Percentiles rank a stretch among this genome's conserved stretches.
phyloP scores from a whole-genome alignment of 2,113 vertebrate species.

The Rana temporaria region DNA sequence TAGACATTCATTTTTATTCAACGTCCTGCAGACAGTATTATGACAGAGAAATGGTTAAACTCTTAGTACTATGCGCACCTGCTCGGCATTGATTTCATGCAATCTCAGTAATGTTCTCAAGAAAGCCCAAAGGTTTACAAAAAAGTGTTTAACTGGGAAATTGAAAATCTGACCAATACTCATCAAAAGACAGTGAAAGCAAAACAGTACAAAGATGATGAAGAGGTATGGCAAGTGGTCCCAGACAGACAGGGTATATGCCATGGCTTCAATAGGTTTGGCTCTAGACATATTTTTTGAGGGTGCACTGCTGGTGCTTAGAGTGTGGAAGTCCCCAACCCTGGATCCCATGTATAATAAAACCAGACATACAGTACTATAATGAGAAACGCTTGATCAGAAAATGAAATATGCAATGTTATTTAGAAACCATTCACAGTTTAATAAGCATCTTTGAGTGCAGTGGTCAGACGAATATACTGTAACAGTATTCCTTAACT shows the following conservation, averaged over 20 bases:
- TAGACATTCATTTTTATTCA: background rate
- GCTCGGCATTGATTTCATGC: constrained; percentile 41
- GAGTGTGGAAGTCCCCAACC: no score
- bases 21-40: background rate
- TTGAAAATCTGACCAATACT: constrained; percentile 51
- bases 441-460: no score
- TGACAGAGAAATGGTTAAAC: background rate
- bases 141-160: constrained; percentile 37
- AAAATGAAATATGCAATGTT: no score
- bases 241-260: background rate
- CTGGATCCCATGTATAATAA: no score
- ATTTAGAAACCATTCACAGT: no score
- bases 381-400: no score
- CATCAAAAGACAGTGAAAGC: constrained; percentile 21
- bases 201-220: constrained; percentile 28
- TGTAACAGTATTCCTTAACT: no score
- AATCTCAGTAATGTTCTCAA: constrained; percentile 44
- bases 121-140: constrained; percentile 51
- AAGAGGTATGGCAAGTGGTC: background rate
- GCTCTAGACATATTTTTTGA: no score
- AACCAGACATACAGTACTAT: no score
- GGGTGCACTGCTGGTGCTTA: no score
- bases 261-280: no score
- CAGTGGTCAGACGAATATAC: no score
- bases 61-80: constrained; percentile 29